Base-by-base conservation (phyloP, 2,888 invertebrate genomes). In the Flabesymbios commensalis region DNA sequence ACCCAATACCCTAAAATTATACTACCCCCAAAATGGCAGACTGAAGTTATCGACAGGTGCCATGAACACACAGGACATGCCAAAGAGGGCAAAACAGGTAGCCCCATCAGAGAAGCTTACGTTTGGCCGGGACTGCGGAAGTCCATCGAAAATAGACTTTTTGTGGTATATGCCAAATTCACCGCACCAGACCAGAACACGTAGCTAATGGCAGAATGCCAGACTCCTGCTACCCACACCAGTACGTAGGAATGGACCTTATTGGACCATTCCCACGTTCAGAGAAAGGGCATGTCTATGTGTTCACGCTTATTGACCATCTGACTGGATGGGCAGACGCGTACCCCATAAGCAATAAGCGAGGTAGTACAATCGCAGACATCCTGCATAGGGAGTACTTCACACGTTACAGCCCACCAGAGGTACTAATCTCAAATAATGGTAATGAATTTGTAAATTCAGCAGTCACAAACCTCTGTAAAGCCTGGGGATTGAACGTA, bases 101-200 rank as follows among this genome's bases (percentile, higher is more conserved):
- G n/a, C 5, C 51, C 51, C 2, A 5, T 58, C 5, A 14, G 22
- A n/a, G 52, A 51, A 41, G 52, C 58, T 5, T 57, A 58, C 24
- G 58, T 58, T n/a, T 53, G 58, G 58, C 58, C 58, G 7, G 52
- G 26, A 3, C 33, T 58, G 58, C 4, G 58, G 28, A 33, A 28
- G 5, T n/a, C 22, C 26, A 29, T 58, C 7, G 17, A 42, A 3
- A 39, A 51, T 3, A 14, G 36, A 4, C 39, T 58, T 22, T 19
- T 17, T 58, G 58, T 31, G 26, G 51, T 10, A 17, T 53, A 2
- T 58, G 58, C 28, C 36, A 36, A 5, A 24, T 29, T 29, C 39
- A 58, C 42, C 14, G 19, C 4, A n/a, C 24, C 17, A 49, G 31
- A 17, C n/a, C 26, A 31, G 59, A 59, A 0, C n/a, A 41, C 1